Percentiles rank a stretch among this genome's conserved stretches.
Conservation (phyloP, 2,797 vertebrate genomes). For the Cirrhinus molitorella region DNA sequence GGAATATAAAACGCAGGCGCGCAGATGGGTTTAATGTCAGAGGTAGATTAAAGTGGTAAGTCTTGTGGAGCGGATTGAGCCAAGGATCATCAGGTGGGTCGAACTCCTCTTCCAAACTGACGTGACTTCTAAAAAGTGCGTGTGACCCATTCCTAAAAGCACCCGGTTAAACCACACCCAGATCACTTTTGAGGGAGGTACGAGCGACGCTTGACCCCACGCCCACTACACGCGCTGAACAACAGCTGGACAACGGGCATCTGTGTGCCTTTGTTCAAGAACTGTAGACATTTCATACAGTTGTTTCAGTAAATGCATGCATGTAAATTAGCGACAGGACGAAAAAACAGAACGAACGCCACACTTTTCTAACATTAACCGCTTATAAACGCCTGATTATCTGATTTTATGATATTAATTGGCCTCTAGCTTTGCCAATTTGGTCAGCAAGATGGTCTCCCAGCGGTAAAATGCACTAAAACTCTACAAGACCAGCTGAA, state of each 20-base stretch:
- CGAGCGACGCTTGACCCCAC: not conserved
- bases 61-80: constrained; percentile 77
- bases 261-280: constrained; percentile 60
- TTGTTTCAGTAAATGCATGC: constrained; percentile 54
- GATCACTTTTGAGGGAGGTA: constrained; percentile 20
- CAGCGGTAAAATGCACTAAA: not conserved
- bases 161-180: constrained; percentile 76
- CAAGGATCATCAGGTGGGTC: constrained; percentile 77
- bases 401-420: not conserved
- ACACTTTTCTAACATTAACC: not conserved
- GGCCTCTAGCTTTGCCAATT: not conserved
- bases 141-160: constrained; percentile 81
- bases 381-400: not conserved
- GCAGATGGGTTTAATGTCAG: constrained; percentile 66
- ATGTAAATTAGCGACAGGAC: not conserved
- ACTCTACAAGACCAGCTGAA: not conserved
- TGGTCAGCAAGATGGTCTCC: not conserved
- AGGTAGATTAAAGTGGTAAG: constrained; percentile 77
- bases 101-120: constrained; percentile 76
- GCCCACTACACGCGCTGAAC: constrained; percentile 55
- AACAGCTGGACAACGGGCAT: constrained; percentile 58
- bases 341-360: not conserved
- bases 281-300: constrained; percentile 66
- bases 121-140: constrained; percentile 75
- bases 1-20: constrained; percentile 59